Evolutionary conservation across 2,113 vertebrate species (phyloP).

Genomic region (Poeciliopsis occidentalis): DNA sequence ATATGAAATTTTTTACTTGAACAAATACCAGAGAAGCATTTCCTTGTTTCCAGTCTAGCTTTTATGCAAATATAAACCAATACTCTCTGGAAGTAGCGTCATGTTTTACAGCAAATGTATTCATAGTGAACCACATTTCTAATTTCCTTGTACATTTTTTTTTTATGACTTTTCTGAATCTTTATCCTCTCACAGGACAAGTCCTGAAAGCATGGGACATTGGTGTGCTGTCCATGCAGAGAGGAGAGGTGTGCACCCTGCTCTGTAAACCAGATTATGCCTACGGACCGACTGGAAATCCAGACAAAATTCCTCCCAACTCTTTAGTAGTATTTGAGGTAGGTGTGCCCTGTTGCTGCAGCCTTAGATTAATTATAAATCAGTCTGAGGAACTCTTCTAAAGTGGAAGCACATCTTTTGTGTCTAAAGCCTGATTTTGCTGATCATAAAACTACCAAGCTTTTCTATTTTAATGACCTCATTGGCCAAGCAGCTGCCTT

Average conservation of each 20-base stretch:
- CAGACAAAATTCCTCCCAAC: conserved; percentile 91
- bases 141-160: neutral
- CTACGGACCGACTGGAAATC: conserved; percentile 87
- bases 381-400: conserved; percentile 5
- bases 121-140: neutral
- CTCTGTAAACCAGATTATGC: conserved; percentile 92
- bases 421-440: conserved; percentile 67
- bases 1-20: neutral
- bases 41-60: neutral
- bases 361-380: conserved; percentile 1
- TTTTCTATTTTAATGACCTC: conserved; percentile 41
- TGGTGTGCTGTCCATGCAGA: conserved; percentile 91
- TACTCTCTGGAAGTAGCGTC: neutral
- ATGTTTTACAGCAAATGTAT: neutral
- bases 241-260: conserved; percentile 89
- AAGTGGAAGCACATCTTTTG: conserved; percentile 22
- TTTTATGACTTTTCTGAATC: neutral
- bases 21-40: neutral
- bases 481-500: neutral
- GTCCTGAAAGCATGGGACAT: conserved; percentile 97
- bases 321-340: conserved; percentile 91
- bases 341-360: conserved; percentile 10
- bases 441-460: conserved; percentile 27
- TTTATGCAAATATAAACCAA: neutral
- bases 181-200: conserved; percentile 82